Evolutionary conservation across 2,888 invertebrate genomes (phyloP).

Genomic region (Eucera pruinosa): DNA sequence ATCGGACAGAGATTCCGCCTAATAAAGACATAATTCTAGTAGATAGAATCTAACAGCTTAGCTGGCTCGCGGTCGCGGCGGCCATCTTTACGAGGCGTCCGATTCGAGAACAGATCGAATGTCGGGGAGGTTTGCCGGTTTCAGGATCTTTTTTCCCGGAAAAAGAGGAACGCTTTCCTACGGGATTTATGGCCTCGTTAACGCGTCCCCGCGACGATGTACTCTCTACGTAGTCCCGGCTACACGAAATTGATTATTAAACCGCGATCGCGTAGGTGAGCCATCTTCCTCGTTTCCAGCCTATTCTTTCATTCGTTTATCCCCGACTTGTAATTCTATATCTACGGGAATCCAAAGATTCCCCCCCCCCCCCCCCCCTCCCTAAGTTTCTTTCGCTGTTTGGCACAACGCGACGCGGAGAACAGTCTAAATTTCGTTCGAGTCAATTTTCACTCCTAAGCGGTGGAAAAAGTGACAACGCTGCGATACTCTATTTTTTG

Average conservation of each 20-base stretch:
- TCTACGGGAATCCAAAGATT: too few relatives aligned
- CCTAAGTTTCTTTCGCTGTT: too few relatives aligned
- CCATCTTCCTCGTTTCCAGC: too few relatives aligned
- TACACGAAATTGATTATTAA: conserved; percentile 56
- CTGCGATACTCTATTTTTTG: too few relatives aligned
- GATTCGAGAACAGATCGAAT: conserved; percentile 74
- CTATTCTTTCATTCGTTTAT: too few relatives aligned
- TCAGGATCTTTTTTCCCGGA: conserved; percentile 54
- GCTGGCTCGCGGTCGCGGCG: conserved; percentile 60
- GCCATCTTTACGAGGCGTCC: conserved; percentile 74
- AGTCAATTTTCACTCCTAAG: too few relatives aligned
- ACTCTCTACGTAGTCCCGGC: not conserved
- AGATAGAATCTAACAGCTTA: conserved; percentile 79
- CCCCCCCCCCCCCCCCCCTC: too few relatives aligned
- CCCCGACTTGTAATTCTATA: too few relatives aligned
- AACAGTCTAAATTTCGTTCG: too few relatives aligned
- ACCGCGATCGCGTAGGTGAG: conserved; percentile 38
- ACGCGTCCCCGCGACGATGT: conserved; percentile 31
- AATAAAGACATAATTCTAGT: conserved; percentile 81
- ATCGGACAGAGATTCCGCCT: conserved; percentile 77
- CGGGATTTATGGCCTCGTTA: conserved; percentile 69
- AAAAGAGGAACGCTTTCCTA: conserved; percentile 56
- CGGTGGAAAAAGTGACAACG: too few relatives aligned
- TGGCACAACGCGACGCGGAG: too few relatives aligned
- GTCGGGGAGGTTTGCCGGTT: conserved; percentile 54